These are phyloP conservation scores for Coracias cyanogaster DNA, from an alignment of 2,797 vertebrate genomes.

Conservation along the genomic window DNA sequence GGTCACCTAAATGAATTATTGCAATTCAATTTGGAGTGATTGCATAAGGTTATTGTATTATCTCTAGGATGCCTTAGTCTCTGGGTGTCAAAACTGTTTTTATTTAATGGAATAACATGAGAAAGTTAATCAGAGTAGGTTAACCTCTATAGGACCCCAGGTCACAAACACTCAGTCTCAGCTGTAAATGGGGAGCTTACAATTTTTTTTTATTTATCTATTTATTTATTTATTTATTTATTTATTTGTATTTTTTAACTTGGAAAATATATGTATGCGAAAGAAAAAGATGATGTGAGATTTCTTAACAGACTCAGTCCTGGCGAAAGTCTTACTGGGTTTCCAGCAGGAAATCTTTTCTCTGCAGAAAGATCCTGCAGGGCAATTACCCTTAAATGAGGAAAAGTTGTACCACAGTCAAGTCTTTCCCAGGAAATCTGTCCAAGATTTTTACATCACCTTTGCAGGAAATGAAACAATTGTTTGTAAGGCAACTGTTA, in stretches of 20 bases:
- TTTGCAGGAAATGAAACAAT: not conserved
- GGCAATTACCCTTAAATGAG: slow-evolving; percentile 20
- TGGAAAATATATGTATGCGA: not conserved
- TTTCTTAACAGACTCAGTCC: not conserved
- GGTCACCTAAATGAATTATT: slow-evolving; percentile 94
- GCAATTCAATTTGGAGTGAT: slow-evolving; percentile 95
- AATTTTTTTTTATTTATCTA: slow-evolving; percentile 6
- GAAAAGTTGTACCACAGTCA: slow-evolving; percentile 32
- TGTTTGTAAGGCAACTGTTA: not conserved
- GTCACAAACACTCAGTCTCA: slow-evolving; percentile 73
- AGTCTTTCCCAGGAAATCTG: not conserved
- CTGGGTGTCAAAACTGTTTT: slow-evolving; percentile 92
- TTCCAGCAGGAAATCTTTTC: slow-evolving; percentile 18
- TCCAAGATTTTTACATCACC: not conserved
- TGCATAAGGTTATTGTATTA: slow-evolving; percentile 91
- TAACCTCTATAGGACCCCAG: slow-evolving; percentile 81
- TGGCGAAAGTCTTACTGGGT: not conserved
- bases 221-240: slow-evolving; percentile 11
- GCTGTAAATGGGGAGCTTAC: slow-evolving; percentile 50
- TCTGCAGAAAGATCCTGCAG: slow-evolving; percentile 38
- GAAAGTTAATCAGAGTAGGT: slow-evolving; percentile 85
- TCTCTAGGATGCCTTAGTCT: slow-evolving; percentile 88
- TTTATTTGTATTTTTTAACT: not conserved
- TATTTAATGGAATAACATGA: slow-evolving; percentile 90
- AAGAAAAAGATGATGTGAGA: not conserved